These are phyloP conservation scores for Gallinago stenura DNA, from an alignment of 2,797 vertebrate species.

Conservation along the genomic window DNA sequence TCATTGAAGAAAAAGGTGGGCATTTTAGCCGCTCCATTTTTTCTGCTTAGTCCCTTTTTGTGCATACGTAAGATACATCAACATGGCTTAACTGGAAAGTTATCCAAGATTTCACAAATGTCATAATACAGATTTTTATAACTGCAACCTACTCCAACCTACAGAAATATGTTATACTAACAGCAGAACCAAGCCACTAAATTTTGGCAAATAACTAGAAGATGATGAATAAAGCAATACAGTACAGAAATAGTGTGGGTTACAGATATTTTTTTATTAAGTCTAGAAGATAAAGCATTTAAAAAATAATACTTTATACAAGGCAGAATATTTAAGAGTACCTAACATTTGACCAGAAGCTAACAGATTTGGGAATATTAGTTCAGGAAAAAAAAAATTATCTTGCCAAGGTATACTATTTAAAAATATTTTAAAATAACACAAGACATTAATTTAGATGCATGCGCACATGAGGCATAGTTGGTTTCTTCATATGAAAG, in stretches of 20 bases:
- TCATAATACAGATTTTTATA: constrained; percentile 71
- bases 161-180: constrained; percentile 71
- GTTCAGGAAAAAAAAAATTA: not conserved
- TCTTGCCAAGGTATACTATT: not conserved
- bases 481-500: not conserved
- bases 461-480: not conserved
- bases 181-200: constrained; percentile 25
- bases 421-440: not conserved
- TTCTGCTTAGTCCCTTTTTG: not conserved
- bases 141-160: constrained; percentile 58
- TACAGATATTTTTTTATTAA: not conserved
- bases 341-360: not conserved
- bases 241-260: constrained; percentile 20
- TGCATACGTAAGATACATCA: constrained; percentile 11
- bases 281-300: not conserved
- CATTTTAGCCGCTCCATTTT: constrained; percentile 35
- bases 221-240: constrained; percentile 42
- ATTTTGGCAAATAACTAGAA: constrained; percentile 33
- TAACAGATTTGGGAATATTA: not conserved
- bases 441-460: not conserved
- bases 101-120: constrained; percentile 66
- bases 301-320: not conserved
- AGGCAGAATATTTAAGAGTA: not conserved
- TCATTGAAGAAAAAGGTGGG: constrained; percentile 47
- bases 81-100: constrained; percentile 40